Base-by-base conservation (phyloP, 2,113 vertebrate species). In the Nothoprocta pentlandii region DNA sequence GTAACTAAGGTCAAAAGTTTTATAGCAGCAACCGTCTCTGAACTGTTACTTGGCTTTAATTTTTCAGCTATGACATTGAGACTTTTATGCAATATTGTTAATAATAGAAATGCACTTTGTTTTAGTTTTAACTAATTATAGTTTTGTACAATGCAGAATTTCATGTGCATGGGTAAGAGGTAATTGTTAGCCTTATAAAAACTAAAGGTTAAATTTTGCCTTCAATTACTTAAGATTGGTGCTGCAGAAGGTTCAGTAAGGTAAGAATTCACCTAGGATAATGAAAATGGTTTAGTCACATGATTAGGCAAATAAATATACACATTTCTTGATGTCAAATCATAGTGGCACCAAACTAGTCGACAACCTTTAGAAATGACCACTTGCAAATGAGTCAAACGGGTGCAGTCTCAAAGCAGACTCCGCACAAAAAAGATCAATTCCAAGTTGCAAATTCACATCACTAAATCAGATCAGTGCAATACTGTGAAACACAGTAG, bases 1-100 rank as follows among this genome's bases (percentile, higher is more conserved):
- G 96, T 96, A 97, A 97, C 96, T 90, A 94, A 96, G 94, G 96
- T 97, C 96, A 97, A 88, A 96, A 96, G 91, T 94, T 96, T 94
- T 91, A 95, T 41, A 95, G 83, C 90, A 93, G 81, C 83, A 95
- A 94, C 90, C 95, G 87, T 79, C 94, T 93, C 96, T 67, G 64
- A 97, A 95, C 79, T 67, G 62, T 96, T 94, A 82, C 58, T 97
- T 97, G 95, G 92, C 90, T 93, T 94, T 95, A 63, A 88, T 56
- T 95, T 93, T 96, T 77, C 74, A 95, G 85, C 95, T 62, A 77
- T 32, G 91, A 77, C 80, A 82, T 68, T 73, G 68, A 95, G 79
- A 89, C 11, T 80, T 97, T 96, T 95, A 75, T 93, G 96, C 95
- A 97, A 97, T 89, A 83, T 76, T 89, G 84, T 91, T 96, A 96